Evolutionary conservation across 2,888 invertebrate genomes (phyloP).

Genomic region (Sesamia inferens): DNA sequence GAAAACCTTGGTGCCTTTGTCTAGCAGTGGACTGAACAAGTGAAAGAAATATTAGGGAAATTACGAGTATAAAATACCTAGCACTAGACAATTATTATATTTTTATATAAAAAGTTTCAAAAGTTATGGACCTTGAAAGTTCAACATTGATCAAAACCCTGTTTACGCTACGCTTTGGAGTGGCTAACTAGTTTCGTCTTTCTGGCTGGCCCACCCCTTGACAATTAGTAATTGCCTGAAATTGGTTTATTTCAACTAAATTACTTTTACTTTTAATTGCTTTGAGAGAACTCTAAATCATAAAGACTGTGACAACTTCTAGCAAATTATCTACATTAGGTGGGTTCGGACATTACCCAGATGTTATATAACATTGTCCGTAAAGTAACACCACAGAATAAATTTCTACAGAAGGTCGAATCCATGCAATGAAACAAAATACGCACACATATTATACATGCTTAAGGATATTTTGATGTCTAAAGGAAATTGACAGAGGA

Average conservation of each 20-base stretch:
- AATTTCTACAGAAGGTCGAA: conserved; percentile 1
- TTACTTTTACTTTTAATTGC: too few relatives aligned
- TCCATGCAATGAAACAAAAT: background rate
- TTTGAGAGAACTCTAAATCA: background rate
- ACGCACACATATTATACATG: background rate
- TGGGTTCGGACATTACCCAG: conserved; percentile 34
- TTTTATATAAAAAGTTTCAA: background rate
- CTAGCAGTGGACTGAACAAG: too few relatives aligned
- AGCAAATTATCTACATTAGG: conserved; percentile 38
- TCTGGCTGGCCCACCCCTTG: too few relatives aligned
- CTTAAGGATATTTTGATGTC: too few relatives aligned
- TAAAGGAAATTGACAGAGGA: too few relatives aligned
- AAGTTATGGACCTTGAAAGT: background rate
- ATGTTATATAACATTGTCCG: conserved; percentile 46
- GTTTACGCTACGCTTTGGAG: background rate
- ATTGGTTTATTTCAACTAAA: too few relatives aligned
- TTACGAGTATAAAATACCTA: background rate
- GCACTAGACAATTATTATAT: background rate
- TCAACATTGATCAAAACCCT: background rate
- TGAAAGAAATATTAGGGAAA: background rate
- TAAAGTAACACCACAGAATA: conserved; percentile 51
- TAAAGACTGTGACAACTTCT: conserved; percentile 5
- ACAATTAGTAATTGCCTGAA: too few relatives aligned
- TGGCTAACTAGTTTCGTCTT: too few relatives aligned
- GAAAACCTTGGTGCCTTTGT: too few relatives aligned